Base-by-base conservation (phyloP, 2,113 vertebrate genomes). In the Elanoides forficatus region DNA sequence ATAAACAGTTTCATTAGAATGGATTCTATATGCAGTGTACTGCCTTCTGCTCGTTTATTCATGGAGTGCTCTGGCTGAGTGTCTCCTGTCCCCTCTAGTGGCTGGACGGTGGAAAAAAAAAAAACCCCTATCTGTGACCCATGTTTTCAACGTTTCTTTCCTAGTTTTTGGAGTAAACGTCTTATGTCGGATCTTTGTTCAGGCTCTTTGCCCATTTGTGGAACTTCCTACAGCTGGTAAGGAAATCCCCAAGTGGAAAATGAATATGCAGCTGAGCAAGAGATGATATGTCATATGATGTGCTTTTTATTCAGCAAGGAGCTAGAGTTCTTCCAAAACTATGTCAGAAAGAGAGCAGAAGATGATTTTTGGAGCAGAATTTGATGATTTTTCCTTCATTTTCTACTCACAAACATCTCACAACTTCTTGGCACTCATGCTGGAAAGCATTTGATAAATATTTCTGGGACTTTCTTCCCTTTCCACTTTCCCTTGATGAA, bases 1-100 rank as follows among this genome's bases (percentile, higher is more conserved):
- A 73, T 27, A 40, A 74, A 65, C 11, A 7, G 9, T 48, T 65
- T 74, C 5, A 15, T 59, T 53, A 80, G 42, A 42, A 36, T n/a
- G 45, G 34, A 16, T 34, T 30, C 20, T 38, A 43, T 11, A 74
- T 13, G 20, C 2, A 3, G 9, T 0, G 1, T 42, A n/a, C 9
- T 48, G n/a, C 38, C 52, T 59, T 86, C 74, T 52, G 47, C 42
- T 60, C 2, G 0, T 70, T 74, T 75, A 29, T 55, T 53, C 32
- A 12, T 5, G 17, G n/a, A 10, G 10, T 74, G 43, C 38, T 75
- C 50, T 36, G 43, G 13, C n/a, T 11, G 26, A 70, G 23, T 55
- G 29, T 36, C 32, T 86, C 29, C 40, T 82, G 78, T 79, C 78
- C 56, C 38, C 48, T 92, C 81, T 74, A 79, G 66, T 48, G 85